Evolutionary conservation across 2,797 vertebrate genomes (phyloP), one percentile per base, ranked within the genome.

Genomic region (Macroramphosus scolopax): DNA sequence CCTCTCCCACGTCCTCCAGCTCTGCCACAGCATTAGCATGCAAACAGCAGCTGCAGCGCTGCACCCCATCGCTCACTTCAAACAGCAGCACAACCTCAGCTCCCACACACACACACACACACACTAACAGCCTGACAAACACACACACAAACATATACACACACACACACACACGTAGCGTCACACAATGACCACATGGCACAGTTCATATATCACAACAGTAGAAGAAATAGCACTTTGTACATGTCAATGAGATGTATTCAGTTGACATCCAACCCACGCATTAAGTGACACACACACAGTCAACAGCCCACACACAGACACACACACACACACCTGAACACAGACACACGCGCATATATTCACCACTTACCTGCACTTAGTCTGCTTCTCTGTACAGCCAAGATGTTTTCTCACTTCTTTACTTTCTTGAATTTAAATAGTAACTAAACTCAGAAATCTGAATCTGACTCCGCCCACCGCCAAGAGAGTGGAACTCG

Each of bases 11-110:
- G 69, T 87, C 80, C 68, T 82, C 78, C 78, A 83, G 77, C 80
- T 72, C 82, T 84, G 82, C 81, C 64, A 62, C 73, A 72, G 81
- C 84, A 91, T 91, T 89, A 89, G 71, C 85, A 91, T 90, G 83
- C 82, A 84, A 82, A 82, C 86, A 68, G 80, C 84, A 83, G 78
- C 77, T 82, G 80, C 77, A 76, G 74, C 54, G 42, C 63, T 81
- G 82, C 68, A 72, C 68, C 73, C 78, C 73, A 80, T 73, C 51
- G 57, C 72, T 85, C 82, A 83, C 75, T 85, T 84, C 83, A 77
- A 80, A 85, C 80, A 77, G 57, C 75, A 63, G 66, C 77, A 67
- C 63, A 68, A 56, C 68, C 62, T 61, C 58, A 29, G 57, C 72
- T 54, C 72, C 57, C 66, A 52, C 59, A 56, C 64, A 70, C 18